Evolutionary conservation across 92 coral and sea anemone genomes (phyloP), one percentile per base, ranked within the genome.

Genomic region (Porites rus): DNA sequence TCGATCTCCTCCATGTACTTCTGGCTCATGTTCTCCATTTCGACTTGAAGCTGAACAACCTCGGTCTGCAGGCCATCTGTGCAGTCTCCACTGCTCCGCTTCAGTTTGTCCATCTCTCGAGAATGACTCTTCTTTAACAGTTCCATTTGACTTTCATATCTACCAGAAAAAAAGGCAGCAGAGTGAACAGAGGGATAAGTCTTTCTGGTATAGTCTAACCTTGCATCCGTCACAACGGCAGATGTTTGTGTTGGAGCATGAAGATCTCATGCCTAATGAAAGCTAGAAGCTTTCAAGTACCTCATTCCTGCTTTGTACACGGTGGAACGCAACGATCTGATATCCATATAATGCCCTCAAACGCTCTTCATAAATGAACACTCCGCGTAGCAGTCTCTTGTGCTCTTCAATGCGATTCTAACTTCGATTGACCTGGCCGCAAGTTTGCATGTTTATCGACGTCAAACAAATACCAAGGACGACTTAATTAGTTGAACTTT

Each of bases 71-170:
- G 76, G 6, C 95, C 98, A 54, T 87, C 91, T 0, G 87, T 84
- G 8, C 94, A 83, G 72, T 84, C 89, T 53, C 77, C 87, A 69
- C 98, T 94, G 88, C 96, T 88, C 50, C 96, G 87, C 85, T 94
- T 91, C 0, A 94, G 83, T 72, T 90, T 93, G 72, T 83, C 98
- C 93, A 94, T 94, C 79, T 94, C 98, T 18, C 96, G 88, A 46
- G 94, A 89, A 69, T 94, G 98, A 75, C 90, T 93, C 73, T 88
- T 90, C 88, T 94, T 94, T 62, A 94, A 86, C 78, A 88, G 65
- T 80, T 94, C 98, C 98, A 94, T 94, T 65, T 94, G 98, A 72
- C 89, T 75, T 78, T 94, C 98, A 78, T 94, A 94, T 85, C 98
- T 94, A 83, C 60, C 22, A 51, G 59, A 58, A 76, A 52, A 73